Conservation (phyloP, 2,888 invertebrate species). For the Drosophila leonis region DNA sequence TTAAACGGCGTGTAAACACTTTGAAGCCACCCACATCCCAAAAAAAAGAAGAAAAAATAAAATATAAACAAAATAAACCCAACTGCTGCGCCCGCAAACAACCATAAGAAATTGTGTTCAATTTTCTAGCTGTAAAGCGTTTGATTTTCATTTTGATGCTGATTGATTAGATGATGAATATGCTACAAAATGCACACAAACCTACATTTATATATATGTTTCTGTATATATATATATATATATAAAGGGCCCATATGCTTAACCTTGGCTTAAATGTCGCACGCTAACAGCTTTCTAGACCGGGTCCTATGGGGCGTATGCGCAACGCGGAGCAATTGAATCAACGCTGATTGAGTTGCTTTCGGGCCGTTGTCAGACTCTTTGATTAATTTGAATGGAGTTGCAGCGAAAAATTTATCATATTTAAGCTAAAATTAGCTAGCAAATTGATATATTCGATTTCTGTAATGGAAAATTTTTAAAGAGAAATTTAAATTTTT, state of each 20-base stretch:
- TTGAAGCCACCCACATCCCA: conserved; percentile 55
- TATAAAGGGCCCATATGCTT: conserved; percentile 22
- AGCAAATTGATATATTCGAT: not conserved
- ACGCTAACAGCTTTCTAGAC: not conserved
- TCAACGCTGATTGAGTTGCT: conserved; percentile 61
- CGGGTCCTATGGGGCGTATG: conserved; percentile 43
- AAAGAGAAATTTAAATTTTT: not conserved
- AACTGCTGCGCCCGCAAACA: conserved; percentile 17
- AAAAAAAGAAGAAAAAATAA: not conserved
- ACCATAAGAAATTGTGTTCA: conserved; percentile 51
- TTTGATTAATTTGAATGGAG: conserved; percentile 41
- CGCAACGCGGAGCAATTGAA: conserved; percentile 49
- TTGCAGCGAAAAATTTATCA: conserved; percentile 15
- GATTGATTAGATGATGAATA: conserved; percentile 67
- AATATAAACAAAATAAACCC: not conserved
- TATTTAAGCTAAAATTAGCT: conserved; percentile 31
- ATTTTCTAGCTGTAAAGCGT: conserved; percentile 44
- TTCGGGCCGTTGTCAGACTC: conserved; percentile 21
- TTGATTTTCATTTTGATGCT: conserved; percentile 68
- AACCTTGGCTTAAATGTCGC: conserved; percentile 45
- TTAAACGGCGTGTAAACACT: conserved; percentile 79
- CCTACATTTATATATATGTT: conserved; percentile 3
- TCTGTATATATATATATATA: not conserved
- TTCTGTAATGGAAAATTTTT: not conserved
- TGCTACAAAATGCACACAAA: conserved; percentile 25